These are phyloP conservation scores for Macaca mulatta DNA, from an alignment of 2,113 vertebrate species.

Conservation along the genomic window DNA sequence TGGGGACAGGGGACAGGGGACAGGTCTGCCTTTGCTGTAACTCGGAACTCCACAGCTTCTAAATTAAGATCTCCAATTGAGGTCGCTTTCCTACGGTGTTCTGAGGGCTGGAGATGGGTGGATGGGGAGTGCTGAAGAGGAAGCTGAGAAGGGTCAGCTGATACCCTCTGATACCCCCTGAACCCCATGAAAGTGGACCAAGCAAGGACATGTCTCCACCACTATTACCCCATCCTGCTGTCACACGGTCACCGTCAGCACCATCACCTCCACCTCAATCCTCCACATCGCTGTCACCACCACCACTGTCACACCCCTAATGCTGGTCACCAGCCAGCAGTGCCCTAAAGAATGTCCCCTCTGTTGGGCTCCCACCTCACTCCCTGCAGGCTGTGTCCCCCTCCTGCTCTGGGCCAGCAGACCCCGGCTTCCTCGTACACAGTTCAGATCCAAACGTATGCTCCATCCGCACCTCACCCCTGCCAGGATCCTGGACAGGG, in stretches of 20 bases:
- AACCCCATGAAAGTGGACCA: not conserved
- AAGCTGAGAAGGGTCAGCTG: not conserved
- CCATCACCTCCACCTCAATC: not conserved
- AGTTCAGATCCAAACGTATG: too few relatives aligned
- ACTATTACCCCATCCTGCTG: not conserved
- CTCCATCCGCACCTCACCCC: not conserved
- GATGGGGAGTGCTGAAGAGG: not conserved
- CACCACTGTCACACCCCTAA: accelerated
- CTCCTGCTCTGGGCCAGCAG: not conserved
- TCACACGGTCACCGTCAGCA: not conserved
- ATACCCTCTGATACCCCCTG: not conserved
- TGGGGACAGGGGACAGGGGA: too few relatives aligned
- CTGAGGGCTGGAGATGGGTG: not conserved
- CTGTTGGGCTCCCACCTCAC: too few relatives aligned
- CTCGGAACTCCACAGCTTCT: not conserved
- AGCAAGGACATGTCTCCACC: not conserved
- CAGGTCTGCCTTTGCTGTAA: not conserved
- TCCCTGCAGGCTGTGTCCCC: not conserved
- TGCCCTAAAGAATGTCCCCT: not conserved
- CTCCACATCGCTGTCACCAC: not conserved
- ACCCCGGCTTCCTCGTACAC: not conserved
- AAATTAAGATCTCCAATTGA: not conserved
- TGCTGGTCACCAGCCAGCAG: accelerated
- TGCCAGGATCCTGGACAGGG: not conserved
- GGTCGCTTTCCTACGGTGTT: not conserved